Evolutionary conservation across 2,888 invertebrate genomes (phyloP).

Genomic region (Mellilla xanthometata): DNA sequence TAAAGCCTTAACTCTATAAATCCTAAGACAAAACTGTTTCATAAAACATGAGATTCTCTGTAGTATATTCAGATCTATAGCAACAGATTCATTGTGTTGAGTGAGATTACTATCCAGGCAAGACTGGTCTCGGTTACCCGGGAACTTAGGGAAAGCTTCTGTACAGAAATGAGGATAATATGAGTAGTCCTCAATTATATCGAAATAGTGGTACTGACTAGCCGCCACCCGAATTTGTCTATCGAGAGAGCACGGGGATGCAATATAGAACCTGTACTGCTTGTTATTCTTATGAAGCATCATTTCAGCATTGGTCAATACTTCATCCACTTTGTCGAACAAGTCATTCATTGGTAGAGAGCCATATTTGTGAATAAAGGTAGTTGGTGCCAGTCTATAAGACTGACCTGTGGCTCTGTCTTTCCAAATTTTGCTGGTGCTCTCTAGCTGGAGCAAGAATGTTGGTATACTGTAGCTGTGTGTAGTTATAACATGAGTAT

Average conservation of each 20-base stretch:
- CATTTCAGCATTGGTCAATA: slow-evolving; percentile 83
- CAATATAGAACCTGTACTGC: slow-evolving; percentile 86
- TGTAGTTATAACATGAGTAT: slow-evolving; percentile 88
- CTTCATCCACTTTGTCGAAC: slow-evolving; percentile 78
- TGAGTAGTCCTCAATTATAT: slow-evolving; percentile 75
- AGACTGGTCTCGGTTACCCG: slow-evolving; percentile 53
- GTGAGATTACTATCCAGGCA: slow-evolving; percentile 45
- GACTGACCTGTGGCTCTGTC: slow-evolving; percentile 83
- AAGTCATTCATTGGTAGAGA: slow-evolving; percentile 82
- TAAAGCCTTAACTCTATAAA: slow-evolving; percentile 59
- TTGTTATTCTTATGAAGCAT: slow-evolving; percentile 74
- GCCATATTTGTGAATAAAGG: slow-evolving; percentile 88
- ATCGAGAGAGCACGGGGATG: slow-evolving; percentile 86
- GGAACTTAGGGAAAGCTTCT: slow-evolving; percentile 87
- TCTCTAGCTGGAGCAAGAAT: slow-evolving; percentile 87
- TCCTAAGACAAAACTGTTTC: slow-evolving; percentile 67
- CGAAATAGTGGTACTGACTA: slow-evolving; percentile 64
- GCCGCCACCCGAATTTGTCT: slow-evolving; percentile 77
- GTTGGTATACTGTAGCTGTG: slow-evolving; percentile 90
- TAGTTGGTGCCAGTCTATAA: slow-evolving; percentile 84
- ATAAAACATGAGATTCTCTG: slow-evolving; percentile 71
- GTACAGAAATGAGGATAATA: slow-evolving; percentile 91
- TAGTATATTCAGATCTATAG: slow-evolving; percentile 59
- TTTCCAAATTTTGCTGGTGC: slow-evolving; percentile 80
- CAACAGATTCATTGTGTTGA: slow-evolving; percentile 57